Base-by-base conservation (phyloP, 2,797 vertebrate genomes). In the Tolypeutes matacus region DNA sequence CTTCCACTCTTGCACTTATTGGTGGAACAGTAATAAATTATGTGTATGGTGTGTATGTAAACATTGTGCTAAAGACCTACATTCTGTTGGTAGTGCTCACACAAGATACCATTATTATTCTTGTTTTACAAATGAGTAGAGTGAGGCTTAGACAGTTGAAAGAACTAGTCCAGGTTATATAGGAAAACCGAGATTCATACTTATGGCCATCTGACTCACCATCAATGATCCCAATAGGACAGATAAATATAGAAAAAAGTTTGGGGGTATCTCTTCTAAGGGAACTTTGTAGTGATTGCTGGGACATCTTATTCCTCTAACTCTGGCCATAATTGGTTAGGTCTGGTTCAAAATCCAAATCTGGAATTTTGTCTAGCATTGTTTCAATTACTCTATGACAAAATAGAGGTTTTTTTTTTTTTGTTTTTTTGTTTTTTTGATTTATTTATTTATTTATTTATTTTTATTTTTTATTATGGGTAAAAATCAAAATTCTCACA, bases 301-400 rank as follows among this genome's bases (percentile, higher is more conserved):
- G 70, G 73, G 49, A 89, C 8, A 34, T 60, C n/a, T 73, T 89
- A 31, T 25, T 82, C n/a, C 72, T 70, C 34, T 51, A 70, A 64
- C 27, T 73, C 62, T 51, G 31, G 14, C n/a, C 77, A 60, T 85
- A 64, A 39, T 34, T 91, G 29, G 8, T 53, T 86, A 51, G 7
- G 7, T 80, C 60, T 87, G 42, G 29, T 88, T 95, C 21, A 82
- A 25, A 96, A 78, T 88, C 84, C 53, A 77, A 60, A n/a, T 87
- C 60, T 69, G 7, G 5, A 49, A 0, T 21, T 78, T 80, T 80
- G 80, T 31, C 51, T 80, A 51, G 49, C 34, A 51, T 90, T 90
- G 7, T 89, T 94, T 90, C 31, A 91, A 6, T 86, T 78, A 58
- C 14, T 84, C 70, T 80, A 31, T 69, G 29, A 73, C 36, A 88